Base-by-base conservation (phyloP, 2,113 vertebrate species). In the Atractosteus spatula region DNA sequence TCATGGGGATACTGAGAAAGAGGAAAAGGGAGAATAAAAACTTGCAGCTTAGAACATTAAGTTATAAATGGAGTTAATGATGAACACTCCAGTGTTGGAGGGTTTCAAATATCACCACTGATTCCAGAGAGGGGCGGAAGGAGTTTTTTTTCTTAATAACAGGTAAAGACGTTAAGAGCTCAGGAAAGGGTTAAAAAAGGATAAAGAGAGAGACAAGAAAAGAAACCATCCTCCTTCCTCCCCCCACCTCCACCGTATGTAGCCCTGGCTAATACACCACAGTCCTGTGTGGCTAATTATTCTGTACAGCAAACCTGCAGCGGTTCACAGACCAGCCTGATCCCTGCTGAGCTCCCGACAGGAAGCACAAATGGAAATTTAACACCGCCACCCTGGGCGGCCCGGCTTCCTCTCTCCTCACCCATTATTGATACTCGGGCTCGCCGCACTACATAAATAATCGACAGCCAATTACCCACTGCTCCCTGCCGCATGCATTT, bases 391-490 rank as follows among this genome's bases (percentile, higher is more conserved):
- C 71, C 80, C 77, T 81, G 78, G 88, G 84, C 87, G 78, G 78
- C 77, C 81, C 81, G 67, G 77, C 80, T 89, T 85, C 89, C 86
- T 80, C 80, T 77, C 70, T 77, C 76, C 78, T 75, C 76, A 79
- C 77, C 86, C 81, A 80, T 88, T 92, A 91, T 90, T 88, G 91
- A 93, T 92, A 81, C 89, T 89, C 82, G 87, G 89, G 87, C 89
- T 91, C 87, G 88, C 81, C 86, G 89, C 83, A 87, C 88, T 90
- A 93, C 90, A 93, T 93, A 93, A 92, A 93, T 92, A 90, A 89
- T 89, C 71, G 82, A 91, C 82, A 84, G 91, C 89, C 90, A 93
- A 93, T 93, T 91, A 91, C 87, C 87, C 89, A 89, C 89, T 85
- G 89, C 91, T 89, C 90, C 89, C 87, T 62, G 88, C 89, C 90